Percentiles rank a stretch among this genome's conserved stretches.
phyloP scores from a whole-genome alignment of 2,888 invertebrate species.

The Pharmacophagus antenor region DNA sequence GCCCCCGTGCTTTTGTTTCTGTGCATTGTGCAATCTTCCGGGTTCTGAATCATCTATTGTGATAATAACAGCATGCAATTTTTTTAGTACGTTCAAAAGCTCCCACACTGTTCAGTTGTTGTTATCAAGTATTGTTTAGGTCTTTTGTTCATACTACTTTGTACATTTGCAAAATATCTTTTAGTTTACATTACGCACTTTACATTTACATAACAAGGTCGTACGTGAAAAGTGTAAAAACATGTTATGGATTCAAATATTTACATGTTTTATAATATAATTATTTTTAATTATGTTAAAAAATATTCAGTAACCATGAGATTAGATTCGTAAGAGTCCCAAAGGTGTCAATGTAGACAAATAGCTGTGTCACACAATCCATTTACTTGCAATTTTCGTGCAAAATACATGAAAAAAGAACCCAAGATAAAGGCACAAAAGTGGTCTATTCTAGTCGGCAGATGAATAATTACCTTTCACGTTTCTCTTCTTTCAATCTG shows the following conservation, averaged over 20 bases:
- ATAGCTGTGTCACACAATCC: conserved; percentile 74
- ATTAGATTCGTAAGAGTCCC: conserved; percentile 67
- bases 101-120: conserved; percentile 47
- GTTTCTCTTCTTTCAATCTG: conserved; percentile 79
- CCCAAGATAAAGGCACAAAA: conserved; percentile 78
- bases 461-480: conserved; percentile 81
- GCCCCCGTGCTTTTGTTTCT: conserved; percentile 58
- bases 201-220: not conserved
- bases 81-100: conserved; percentile 46
- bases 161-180: conserved; percentile 26
- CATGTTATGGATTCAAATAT: not conserved
- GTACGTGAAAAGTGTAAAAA: not conserved
- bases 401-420: conserved; percentile 74
- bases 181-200: conserved; percentile 11
- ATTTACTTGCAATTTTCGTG: conserved; percentile 81
- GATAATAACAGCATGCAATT: conserved; percentile 59
- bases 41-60: conserved; percentile 60
- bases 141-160: conserved; percentile 8
- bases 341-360: conserved; percentile 66
- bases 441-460: conserved; percentile 80
- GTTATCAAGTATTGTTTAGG: conserved; percentile 30
- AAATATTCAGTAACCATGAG: conserved; percentile 24
- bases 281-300: not conserved
- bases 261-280: not conserved
- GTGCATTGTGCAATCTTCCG: conserved; percentile 75